Evolutionary conservation across 2,113 vertebrate genomes (phyloP), one percentile per base, ranked within the genome.

Genomic region (Artemisiospiza belli): DNA sequence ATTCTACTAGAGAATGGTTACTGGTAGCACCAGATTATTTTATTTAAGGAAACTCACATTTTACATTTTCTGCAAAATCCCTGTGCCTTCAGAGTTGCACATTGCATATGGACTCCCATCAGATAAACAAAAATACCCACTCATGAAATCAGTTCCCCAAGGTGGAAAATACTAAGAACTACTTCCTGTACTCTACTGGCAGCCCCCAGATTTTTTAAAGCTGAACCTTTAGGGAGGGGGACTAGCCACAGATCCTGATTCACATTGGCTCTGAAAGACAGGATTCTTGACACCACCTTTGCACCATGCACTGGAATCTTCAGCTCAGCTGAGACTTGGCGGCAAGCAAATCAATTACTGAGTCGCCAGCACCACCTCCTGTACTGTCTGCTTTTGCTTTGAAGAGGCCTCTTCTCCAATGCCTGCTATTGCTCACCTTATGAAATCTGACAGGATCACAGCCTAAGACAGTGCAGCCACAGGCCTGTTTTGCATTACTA

Each of bases 371-470:
- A 83, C 68, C 63, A 69, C 64, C 68, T 83, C 68, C 80, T 59
- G 43, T 15, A 81, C 35, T 75, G 43, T 77, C 79, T 89, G 64
- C 10, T 31, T 83, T 81, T 81, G 30, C 76, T 92, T 92, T 89
- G 92, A 83, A 90, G 73, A 46, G 8, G 27, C 55, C 59, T 94
- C 51, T 55, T 76, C 88, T 93, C 74, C 67, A 86, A 1, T 46
- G 63, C 39, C 79, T 90, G 92, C 33, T 47, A 25, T 70, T 81
- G 61, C 86, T 97, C 73, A 51, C 55, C 35, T 90, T 86, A 93
- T 78, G 72, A 93, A 83, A 86, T 52, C 55, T 93, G 94, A 90
- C 94, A 90, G 72, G 51, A 90, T 90, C 76, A 57, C 59, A 93
- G 80, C 39, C 68, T 11, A 74, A 86, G 59, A 85, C 0, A 64